Conservation (phyloP, 2,113 vertebrate genomes). For the Vanacampus margaritifer region DNA sequence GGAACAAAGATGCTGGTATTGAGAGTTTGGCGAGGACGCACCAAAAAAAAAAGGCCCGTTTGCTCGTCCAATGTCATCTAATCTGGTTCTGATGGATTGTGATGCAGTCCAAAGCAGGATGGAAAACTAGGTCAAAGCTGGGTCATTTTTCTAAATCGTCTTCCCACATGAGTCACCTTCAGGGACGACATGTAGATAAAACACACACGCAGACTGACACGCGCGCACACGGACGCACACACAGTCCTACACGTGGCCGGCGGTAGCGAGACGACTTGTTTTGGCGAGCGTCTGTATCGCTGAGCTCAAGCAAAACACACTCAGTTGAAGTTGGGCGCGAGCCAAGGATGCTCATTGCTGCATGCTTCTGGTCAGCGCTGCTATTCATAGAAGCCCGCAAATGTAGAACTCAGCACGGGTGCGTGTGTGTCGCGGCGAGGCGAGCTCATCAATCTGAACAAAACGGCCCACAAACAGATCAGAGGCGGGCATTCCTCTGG, state of each 20-base stretch:
- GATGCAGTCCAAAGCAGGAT: background rate
- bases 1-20: background rate
- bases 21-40: conserved; percentile 5
- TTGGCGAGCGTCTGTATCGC: conserved; percentile 42
- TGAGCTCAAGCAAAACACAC: conserved; percentile 38
- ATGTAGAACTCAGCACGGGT: conserved; percentile 57
- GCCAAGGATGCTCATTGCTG: conserved; percentile 45
- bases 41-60: too few species aligned
- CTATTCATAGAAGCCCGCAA: conserved; percentile 70
- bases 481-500: conserved; percentile 31
- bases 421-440: conserved; percentile 13
- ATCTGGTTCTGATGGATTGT: background rate
- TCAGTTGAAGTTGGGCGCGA: conserved; percentile 19
- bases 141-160: conserved; percentile 10
- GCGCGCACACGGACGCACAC: background rate
- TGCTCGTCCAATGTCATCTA: background rate
- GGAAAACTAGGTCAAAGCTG: background rate
- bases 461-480: conserved; percentile 18
- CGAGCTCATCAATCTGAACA: conserved; percentile 10
- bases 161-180: conserved; percentile 1
- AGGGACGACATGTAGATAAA: background rate
- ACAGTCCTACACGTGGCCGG: conserved; percentile 29
- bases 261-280: conserved; percentile 34
- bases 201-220: conserved; percentile 1
- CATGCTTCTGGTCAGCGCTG: conserved; percentile 61